Conservation (phyloP, 1,140 invertebrate species). For the Listronotus oregonensis region DNA sequence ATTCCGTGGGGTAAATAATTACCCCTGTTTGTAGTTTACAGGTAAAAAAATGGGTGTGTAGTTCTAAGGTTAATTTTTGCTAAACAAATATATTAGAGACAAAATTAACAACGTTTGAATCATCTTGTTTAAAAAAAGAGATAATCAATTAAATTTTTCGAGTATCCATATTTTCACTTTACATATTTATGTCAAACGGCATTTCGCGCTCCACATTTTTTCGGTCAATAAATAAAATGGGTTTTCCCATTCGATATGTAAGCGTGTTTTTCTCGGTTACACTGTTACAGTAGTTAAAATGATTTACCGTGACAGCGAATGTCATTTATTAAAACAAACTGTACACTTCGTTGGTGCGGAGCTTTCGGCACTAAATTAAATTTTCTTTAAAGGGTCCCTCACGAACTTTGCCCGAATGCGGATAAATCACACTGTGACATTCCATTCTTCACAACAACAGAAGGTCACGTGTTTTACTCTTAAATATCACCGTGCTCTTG, state of each 20-base stretch:
- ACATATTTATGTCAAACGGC: too few species aligned
- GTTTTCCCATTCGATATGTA: conserved; percentile 8
- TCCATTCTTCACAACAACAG: conserved; percentile 14
- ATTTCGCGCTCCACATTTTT: too few species aligned
- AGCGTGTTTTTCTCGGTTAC: conserved; percentile 15
- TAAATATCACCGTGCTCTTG: conserved; percentile 4
- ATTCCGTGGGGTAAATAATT: too few species aligned
- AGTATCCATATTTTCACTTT: too few species aligned
- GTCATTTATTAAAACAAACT: conserved; percentile 24
- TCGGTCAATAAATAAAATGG: conserved; percentile 9
- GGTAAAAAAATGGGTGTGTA: too few species aligned
- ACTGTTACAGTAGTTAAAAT: conserved; percentile 16
- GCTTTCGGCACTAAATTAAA: conserved; percentile 21
- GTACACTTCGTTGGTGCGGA: conserved; percentile 14
- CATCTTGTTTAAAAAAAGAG: too few species aligned
- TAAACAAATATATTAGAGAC: too few species aligned
- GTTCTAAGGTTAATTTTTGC: too few species aligned
- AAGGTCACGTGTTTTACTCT: conserved; percentile 4
- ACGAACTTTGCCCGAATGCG: conserved; percentile 14
- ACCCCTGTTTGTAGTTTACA: too few species aligned
- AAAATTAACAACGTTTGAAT: too few species aligned
- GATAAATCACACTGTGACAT: conserved; percentile 21
- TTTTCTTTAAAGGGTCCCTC: conserved; percentile 19
- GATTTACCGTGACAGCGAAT: conserved; percentile 12
- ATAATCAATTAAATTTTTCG: too few species aligned